phyloP scores from a whole-genome alignment of 2,888 invertebrate genomes.

The Drosophila suboccidentalis region DNA sequence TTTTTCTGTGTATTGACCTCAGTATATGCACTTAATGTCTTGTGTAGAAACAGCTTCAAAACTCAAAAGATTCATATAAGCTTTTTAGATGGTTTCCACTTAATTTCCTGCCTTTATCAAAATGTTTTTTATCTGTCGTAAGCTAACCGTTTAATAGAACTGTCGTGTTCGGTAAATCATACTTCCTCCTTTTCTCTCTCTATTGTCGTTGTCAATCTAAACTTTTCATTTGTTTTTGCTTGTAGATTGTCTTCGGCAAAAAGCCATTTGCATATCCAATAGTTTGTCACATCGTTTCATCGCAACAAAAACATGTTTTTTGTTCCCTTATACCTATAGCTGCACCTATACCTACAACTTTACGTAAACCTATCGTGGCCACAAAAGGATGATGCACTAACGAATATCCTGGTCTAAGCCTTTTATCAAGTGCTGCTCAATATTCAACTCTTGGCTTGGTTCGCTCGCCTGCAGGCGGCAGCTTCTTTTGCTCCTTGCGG shows the following conservation, averaged over 20 bases:
- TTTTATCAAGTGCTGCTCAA: slow-evolving; percentile 78
- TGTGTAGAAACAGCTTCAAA: background rate
- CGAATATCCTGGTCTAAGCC: slow-evolving; percentile 73
- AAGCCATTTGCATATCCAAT: slow-evolving; percentile 68
- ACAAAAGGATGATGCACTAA: slow-evolving; percentile 57
- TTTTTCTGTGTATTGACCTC: too few species aligned
- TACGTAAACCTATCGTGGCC: slow-evolving; percentile 37
- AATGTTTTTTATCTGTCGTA: slow-evolving; percentile 2
- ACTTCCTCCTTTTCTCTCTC: slow-evolving; percentile 17
- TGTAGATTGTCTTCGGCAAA: slow-evolving; percentile 47
- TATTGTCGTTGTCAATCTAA: slow-evolving; percentile 27
- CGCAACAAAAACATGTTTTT: slow-evolving; percentile 61
- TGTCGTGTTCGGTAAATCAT: slow-evolving; percentile 30
- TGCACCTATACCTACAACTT: background rate
- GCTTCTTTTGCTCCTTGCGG: slow-evolving; percentile 63
- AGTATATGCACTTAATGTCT: too few species aligned
- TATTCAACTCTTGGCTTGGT: slow-evolving; percentile 62
- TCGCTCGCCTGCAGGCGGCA: slow-evolving; percentile 45
- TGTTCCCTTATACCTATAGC: slow-evolving; percentile 12
- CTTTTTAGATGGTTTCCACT: background rate
- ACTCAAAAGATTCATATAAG: background rate
- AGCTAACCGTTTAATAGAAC: slow-evolving; percentile 16
- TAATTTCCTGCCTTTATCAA: background rate
- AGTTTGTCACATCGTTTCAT: slow-evolving; percentile 66
- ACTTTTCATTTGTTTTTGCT: slow-evolving; percentile 53